These are phyloP conservation scores for Drosophila kohkoa DNA, from an alignment of 1,140 invertebrate genomes.

Conservation along the genomic window DNA sequence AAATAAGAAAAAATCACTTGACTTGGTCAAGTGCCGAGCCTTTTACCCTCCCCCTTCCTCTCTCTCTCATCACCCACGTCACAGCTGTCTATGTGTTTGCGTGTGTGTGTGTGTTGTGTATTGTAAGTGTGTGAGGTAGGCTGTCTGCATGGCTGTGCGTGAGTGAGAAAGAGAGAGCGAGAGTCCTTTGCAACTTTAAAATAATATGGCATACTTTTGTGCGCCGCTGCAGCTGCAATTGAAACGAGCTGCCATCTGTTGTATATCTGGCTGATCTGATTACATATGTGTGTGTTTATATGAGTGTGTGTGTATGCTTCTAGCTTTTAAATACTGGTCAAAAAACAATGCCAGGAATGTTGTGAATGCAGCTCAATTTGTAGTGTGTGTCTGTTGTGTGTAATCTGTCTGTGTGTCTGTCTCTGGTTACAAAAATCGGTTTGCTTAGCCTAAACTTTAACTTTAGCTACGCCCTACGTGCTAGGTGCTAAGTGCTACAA, in stretches of 20 bases:
- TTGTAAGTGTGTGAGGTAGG: slow-evolving; percentile 62
- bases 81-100: slow-evolving; percentile 3
- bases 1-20: slow-evolving; percentile 53
- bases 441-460: slow-evolving; percentile 54
- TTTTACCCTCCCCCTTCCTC: not conserved
- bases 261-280: slow-evolving; percentile 1
- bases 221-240: slow-evolving; percentile 55
- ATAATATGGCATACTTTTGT: slow-evolving; percentile 80
- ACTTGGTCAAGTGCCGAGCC: slow-evolving; percentile 77
- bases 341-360: slow-evolving; percentile 79
- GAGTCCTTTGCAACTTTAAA: slow-evolving; percentile 52
- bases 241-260: slow-evolving; percentile 41
- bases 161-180: slow-evolving; percentile 23
- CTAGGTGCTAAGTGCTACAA: slow-evolving; percentile 39
- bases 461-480: slow-evolving; percentile 57
- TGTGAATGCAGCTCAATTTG: slow-evolving; percentile 64
- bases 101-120: slow-evolving; percentile 30
- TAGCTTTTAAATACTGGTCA: slow-evolving; percentile 81
- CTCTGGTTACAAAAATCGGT: slow-evolving; percentile 43
- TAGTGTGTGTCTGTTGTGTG: slow-evolving; percentile 33
- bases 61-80: not conserved
- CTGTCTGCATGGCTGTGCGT: slow-evolving; percentile 33
- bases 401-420: slow-evolving; percentile 31
- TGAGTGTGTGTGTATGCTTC: slow-evolving; percentile 55
- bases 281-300: slow-evolving; percentile 21